A percentile compares a stretch with the other conserved stretches of the same genome.
These are phyloP conservation scores for Carterocephalus palaemon DNA, from an alignment of 2,888 invertebrate species.

Conservation along the genomic window DNA sequence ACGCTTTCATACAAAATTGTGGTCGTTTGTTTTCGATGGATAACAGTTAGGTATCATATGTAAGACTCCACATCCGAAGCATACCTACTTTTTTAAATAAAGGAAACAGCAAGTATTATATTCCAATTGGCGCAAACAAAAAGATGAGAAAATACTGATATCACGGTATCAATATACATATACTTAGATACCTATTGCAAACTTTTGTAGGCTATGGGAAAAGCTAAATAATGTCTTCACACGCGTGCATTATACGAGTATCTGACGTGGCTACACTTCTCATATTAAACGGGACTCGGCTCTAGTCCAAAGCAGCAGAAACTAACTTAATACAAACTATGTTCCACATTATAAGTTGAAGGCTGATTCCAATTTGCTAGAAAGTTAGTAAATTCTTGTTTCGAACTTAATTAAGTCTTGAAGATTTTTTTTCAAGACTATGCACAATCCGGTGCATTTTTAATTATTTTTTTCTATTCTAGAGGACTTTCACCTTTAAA, in stretches of 20 bases:
- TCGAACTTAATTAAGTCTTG: no score
- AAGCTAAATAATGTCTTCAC: constrained; percentile 29
- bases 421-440: no score
- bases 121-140: background rate
- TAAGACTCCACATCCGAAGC: no score
- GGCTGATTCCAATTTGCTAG: no score
- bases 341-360: no score
- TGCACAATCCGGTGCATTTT: no score
- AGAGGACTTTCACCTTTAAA: no score
- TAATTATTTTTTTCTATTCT: no score
- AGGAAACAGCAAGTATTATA: no score
- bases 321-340: background rate
- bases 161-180: background rate
- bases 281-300: background rate
- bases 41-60: no score
- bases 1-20: background rate
- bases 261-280: constrained; percentile 1
- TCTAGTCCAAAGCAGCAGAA: background rate
- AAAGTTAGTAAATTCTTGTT: no score
- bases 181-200: constrained; percentile 1
- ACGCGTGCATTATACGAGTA: constrained; percentile 27
- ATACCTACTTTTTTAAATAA: no score
- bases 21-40: background rate
- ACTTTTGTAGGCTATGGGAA: constrained; percentile 32
- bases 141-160: background rate